Evolutionary conservation across 2,888 invertebrate genomes (phyloP), one percentile per base, ranked within the genome.

Genomic region (Odontomyia ornata): DNA sequence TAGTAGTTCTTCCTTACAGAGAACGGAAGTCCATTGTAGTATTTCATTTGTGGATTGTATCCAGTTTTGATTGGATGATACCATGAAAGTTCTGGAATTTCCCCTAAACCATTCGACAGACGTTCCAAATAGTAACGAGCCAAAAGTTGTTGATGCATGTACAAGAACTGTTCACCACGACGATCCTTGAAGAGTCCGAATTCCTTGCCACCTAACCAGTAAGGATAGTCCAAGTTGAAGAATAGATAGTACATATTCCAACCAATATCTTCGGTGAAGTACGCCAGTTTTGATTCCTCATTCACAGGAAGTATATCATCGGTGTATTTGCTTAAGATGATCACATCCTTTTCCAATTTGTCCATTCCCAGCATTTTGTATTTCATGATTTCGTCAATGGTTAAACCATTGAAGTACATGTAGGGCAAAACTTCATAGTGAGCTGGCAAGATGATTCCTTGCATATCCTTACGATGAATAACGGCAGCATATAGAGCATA

Each of bases 371-470:
- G 18, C 7, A 43, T 65, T 86, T 87, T 76, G 28, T 87, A 80
- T 76, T 86, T 85, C 78, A 87, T 85, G 30, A 86, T 86, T 80
- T 84, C 83, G 69, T 88, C 88, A 76, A 85, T 83, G 30, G 65
- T 65, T n/a, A 65, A n/a, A 27, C 65, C 56, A 9, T 64, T 65
- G 67, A 52, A 91, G 88, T 93, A 94, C 87, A 91, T 90, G 85
- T 93, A 90, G 1, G 95, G 95, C 86, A 91, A 90, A 84, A 94
- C 90, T 86, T 95, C 95, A 83, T 94, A 94, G 60, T 91, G 90
- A 28, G 93, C 90, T 28, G 94, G 94, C 25, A 94, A 85, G 64
- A 90, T 88, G 80, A 94, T 87, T 72, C 91, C 92, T 78, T 88
- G 87, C 84, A 91, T 90, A 83, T 93, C 93, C 5, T 85, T 83